Conservation (phyloP, 2,888 invertebrate genomes). For the Calameuta filiformis region DNA sequence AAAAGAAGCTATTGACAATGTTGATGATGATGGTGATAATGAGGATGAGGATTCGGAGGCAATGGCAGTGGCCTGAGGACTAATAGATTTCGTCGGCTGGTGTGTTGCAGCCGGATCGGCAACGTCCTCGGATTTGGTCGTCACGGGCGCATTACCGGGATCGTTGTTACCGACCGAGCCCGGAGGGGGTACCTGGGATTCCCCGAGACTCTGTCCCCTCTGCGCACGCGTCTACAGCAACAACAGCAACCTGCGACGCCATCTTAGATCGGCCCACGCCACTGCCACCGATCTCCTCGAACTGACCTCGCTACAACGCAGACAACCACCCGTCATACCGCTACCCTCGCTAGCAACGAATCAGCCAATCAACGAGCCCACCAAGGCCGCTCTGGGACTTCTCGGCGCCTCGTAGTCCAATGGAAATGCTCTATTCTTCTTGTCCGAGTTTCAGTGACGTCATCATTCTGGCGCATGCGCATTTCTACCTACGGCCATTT, state of each 20-base stretch:
- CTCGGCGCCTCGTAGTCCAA: background rate
- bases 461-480: background rate
- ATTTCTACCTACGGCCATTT: background rate
- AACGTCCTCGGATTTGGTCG: background rate
- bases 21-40: slow-evolving; percentile 6
- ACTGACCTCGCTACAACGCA: slow-evolving; percentile 47
- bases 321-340: slow-evolving; percentile 7
- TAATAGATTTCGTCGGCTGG: slow-evolving; percentile 52
- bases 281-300: slow-evolving; percentile 47
- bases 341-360: background rate
- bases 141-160: slow-evolving; percentile 11
- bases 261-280: slow-evolving; percentile 47
- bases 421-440: background rate
- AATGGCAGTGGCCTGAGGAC: slow-evolving; percentile 25
- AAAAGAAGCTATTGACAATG: background rate
- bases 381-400: background rate
- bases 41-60: slow-evolving; percentile 13
- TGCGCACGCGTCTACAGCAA: slow-evolving; percentile 58
- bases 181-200: slow-evolving; percentile 48
- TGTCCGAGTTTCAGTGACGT: background rate
- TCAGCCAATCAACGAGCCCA: background rate
- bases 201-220: slow-evolving; percentile 53
- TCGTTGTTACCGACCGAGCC: slow-evolving; percentile 17
- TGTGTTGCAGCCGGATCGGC: slow-evolving; percentile 46
- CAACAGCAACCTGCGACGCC: slow-evolving; percentile 57